phyloP scores from a whole-genome alignment of 2,797 vertebrate genomes.

The Aselliscus stoliczkanus region DNA sequence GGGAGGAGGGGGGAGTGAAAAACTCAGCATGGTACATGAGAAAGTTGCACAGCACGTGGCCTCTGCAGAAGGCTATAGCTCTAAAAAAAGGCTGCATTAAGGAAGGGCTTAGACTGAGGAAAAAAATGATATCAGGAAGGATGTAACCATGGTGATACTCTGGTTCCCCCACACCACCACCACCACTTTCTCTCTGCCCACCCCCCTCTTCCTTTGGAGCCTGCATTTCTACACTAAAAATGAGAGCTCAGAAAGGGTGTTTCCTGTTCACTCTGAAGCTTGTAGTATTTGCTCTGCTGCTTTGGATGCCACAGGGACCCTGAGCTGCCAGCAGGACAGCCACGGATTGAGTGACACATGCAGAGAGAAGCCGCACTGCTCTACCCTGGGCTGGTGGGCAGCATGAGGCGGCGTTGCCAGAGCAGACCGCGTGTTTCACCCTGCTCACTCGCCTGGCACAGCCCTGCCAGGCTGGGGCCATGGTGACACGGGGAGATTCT shows the following conservation, averaged over 20 bases:
- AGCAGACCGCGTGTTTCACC: not conserved
- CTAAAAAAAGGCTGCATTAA: not conserved
- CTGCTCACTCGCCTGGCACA: not conserved
- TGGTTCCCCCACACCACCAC: not conserved
- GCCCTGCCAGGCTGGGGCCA: too few species aligned
- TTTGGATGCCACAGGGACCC: not conserved
- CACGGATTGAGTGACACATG: not conserved
- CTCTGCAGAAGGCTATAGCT: not conserved
- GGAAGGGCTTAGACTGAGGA: not conserved
- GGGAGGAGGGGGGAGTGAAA: not conserved
- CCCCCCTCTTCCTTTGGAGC: not conserved
- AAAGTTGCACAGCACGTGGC: not conserved
- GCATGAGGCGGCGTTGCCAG: not conserved
- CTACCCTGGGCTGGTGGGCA: not conserved
- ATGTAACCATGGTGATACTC: conserved; percentile 43
- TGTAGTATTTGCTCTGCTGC: not conserved
- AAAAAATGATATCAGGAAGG: not conserved
- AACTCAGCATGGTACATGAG: not conserved
- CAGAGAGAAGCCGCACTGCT: not conserved
- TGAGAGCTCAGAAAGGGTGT: not conserved
- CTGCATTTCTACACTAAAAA: not conserved
- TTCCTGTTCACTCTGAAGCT: not conserved
- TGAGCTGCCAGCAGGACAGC: not conserved
- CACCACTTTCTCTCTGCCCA: not conserved
- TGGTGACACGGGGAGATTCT: not conserved